phyloP scores from a whole-genome alignment of 2,113 vertebrate species.

The Menura novaehollandiae region DNA sequence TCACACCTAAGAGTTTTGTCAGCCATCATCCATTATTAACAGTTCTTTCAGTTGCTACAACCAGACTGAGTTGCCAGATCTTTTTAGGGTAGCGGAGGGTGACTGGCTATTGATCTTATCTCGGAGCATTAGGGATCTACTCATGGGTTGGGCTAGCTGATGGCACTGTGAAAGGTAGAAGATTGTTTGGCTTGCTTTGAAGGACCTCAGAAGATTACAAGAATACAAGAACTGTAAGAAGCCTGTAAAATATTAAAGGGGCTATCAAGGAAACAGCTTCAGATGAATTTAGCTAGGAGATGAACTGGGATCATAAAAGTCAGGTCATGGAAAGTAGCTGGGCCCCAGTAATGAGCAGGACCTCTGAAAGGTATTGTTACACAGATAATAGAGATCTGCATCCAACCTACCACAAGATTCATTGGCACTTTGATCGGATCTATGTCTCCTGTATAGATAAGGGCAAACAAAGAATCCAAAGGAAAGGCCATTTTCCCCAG shows the following conservation, averaged over 20 bases:
- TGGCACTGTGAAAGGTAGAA: neutral
- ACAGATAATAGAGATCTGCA: conserved; percentile 47
- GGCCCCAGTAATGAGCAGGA: conserved; percentile 28
- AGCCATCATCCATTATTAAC: conserved; percentile 33
- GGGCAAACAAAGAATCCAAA: conserved; percentile 58
- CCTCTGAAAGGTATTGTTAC: conserved; percentile 22
- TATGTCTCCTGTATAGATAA: conserved; percentile 7
- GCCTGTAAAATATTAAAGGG: neutral
- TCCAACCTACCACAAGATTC: conserved; percentile 41
- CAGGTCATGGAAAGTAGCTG: conserved; percentile 19
- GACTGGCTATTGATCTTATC: conserved; percentile 1
- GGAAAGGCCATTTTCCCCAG: conserved; percentile 39
- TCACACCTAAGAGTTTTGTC: conserved; percentile 53
- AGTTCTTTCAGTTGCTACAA: conserved; percentile 1
- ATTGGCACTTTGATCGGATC: conserved; percentile 34
- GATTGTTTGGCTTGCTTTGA: conserved; percentile 32
- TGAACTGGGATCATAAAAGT: conserved; percentile 30
- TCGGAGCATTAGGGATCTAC: neutral
- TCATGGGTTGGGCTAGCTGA: neutral
- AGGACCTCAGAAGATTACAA: conserved; percentile 23
- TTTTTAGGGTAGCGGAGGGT: neutral
- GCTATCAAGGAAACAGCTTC: conserved; percentile 25
- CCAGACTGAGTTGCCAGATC: neutral
- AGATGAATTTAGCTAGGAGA: conserved; percentile 34
- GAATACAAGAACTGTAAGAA: conserved; percentile 8